Evolutionary conservation across 2,113 vertebrate genomes (phyloP), one percentile per base, ranked within the genome.

Genomic region (Mustela lutreola): DNA sequence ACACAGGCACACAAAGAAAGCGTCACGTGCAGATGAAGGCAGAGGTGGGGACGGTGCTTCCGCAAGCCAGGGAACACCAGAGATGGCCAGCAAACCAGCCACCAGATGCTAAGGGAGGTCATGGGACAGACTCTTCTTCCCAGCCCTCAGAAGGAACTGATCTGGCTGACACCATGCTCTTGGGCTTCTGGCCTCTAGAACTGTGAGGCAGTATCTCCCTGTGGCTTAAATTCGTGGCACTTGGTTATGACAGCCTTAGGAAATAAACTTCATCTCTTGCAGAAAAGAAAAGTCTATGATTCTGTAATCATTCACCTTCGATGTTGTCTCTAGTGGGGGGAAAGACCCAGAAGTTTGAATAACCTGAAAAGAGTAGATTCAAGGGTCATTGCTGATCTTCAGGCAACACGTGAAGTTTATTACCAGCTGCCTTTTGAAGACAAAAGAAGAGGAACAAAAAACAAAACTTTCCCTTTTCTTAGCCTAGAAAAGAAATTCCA

Each of bases 391-490:
- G 62, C 28, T 67, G 53, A 79, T 92, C 53, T 92, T 94, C 31
- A 60, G 4, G 31, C 36, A 96, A 78, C 33, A 26, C 5, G 3
- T 81, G 36, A 91, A 33, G 26, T 75, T 88, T 85, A 92, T 75
- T 60, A 95, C 28, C 28, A 78, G 50, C 65, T 81, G 75, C 58
- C 63, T 63, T 62, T 80, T 63, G 39, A 82, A 92, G 83, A 92
- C 58, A 89, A 82, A 90, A 71, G n/a, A 83, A 90, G 21, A 67
- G 8, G 33, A 48, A 7, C 7, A 24, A 7, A 50, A 78, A 58
- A 16, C n/a, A 56, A 90, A 65, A 80, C 39, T 75, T 42, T 63
- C 39, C 65, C 85, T 18, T 93, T 93, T 96, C 28, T 50, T 92
- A 80, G 15, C 3, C 50, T 76, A 88, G n/a, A 92, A 90, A 80